Conservation (phyloP, 2,888 invertebrate species). For the Leptinotarsa rubiginosa region DNA sequence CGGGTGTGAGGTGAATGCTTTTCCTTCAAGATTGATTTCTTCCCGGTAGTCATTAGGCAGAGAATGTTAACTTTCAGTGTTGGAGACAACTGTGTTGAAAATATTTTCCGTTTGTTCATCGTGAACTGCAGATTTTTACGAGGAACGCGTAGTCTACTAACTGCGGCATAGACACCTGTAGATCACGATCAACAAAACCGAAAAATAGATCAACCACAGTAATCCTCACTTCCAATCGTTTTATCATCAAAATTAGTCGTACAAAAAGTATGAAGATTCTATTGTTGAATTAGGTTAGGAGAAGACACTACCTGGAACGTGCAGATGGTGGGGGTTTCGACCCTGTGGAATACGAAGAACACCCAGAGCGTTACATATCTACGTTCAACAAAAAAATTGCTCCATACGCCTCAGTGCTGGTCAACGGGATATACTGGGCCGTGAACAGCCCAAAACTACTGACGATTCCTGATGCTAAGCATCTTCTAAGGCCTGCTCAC, state of each 20-base stretch:
- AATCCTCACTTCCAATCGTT: too few relatives aligned
- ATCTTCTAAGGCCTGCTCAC: conserved; percentile 86
- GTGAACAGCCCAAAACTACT: conserved; percentile 95
- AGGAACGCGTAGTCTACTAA: too few relatives aligned
- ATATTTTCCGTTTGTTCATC: too few relatives aligned
- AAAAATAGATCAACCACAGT: too few relatives aligned
- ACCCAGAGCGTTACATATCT: conserved; percentile 94
- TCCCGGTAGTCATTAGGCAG: too few relatives aligned
- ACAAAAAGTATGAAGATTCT: not conserved
- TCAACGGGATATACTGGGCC: conserved; percentile 99
- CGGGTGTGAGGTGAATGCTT: conserved; percentile 83
- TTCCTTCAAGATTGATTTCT: not conserved
- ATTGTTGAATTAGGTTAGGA: conserved; percentile 66
- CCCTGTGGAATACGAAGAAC: conserved; percentile 86
- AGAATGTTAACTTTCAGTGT: too few relatives aligned
- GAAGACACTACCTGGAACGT: conserved; percentile 92
- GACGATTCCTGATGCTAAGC: conserved; percentile 98
- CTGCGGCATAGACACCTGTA: too few relatives aligned
- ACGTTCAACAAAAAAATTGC: conserved; percentile 97
- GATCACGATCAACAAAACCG: too few relatives aligned
- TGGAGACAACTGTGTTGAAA: too few relatives aligned
- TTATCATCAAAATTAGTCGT: too few relatives aligned
- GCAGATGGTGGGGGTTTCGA: conserved; percentile 95
- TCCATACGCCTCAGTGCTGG: conserved; percentile 95
- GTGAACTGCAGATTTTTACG: too few relatives aligned